Evolutionary conservation across 2,888 invertebrate genomes (phyloP).

Genomic region (Heteropelma amictum): DNA sequence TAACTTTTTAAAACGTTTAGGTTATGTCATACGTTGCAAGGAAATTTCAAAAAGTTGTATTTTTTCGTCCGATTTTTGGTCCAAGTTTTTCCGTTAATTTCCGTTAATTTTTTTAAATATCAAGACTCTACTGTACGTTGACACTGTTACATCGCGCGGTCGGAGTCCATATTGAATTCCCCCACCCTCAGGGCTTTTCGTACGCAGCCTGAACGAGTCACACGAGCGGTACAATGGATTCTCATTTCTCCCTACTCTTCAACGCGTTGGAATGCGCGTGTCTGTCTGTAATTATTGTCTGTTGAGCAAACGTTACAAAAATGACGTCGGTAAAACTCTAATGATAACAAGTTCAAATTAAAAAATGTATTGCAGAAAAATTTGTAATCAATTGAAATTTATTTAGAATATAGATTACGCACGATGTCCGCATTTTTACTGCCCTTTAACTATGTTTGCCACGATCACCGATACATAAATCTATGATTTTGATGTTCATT

Average conservation of each 20-base stretch:
- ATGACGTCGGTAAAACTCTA: background rate
- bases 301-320: constrained; percentile 39
- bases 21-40: background rate
- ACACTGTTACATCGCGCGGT: constrained; percentile 31
- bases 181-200: constrained; percentile 7
- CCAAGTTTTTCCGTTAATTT: too few species aligned
- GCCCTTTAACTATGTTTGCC: too few species aligned
- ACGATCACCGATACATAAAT: too few species aligned
- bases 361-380: too few species aligned
- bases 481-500: constrained; percentile 8
- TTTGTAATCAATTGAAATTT: too few species aligned
- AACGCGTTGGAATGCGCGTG: constrained; percentile 52
- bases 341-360: background rate
- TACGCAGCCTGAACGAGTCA: constrained; percentile 35
- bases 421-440: too few species aligned
- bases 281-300: constrained; percentile 55
- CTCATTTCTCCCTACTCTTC: constrained; percentile 38
- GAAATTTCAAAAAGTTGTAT: too few species aligned
- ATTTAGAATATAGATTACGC: too few species aligned
- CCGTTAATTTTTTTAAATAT: too few species aligned
- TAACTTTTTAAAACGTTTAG: background rate
- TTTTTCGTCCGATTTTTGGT: too few species aligned
- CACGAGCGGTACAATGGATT: constrained; percentile 52
- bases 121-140: constrained; percentile 14
- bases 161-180: constrained; percentile 41